These are phyloP conservation scores for Gnatocerus cornutus DNA, from an alignment of 2,888 invertebrate species.

Conservation along the genomic window DNA sequence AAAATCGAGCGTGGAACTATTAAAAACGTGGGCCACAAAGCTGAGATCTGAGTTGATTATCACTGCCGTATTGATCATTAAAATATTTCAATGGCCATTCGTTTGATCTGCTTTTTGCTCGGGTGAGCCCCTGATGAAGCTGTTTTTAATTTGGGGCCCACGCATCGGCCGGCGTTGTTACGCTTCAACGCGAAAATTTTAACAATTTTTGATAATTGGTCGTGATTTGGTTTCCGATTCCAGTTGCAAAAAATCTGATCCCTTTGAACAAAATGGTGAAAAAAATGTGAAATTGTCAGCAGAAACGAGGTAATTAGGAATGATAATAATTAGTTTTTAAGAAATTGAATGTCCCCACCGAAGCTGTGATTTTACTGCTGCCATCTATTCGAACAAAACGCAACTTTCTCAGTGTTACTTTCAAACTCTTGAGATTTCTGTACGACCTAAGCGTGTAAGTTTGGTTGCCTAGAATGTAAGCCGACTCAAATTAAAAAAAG, in stretches of 20 bases:
- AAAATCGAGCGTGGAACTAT: slow-evolving; percentile 30
- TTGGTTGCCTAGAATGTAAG: slow-evolving; percentile 32
- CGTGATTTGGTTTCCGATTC: no score
- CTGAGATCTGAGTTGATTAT: neutral
- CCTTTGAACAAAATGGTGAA: no score
- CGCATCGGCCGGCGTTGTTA: no score
- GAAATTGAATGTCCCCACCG: no score
- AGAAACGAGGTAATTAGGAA: no score
- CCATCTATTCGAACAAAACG: slow-evolving; percentile 17
- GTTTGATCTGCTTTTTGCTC: slow-evolving; percentile 13
- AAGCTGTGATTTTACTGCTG: slow-evolving; percentile 15
- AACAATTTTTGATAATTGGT: no score
- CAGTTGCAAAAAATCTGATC: no score
- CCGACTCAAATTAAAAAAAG: neutral
- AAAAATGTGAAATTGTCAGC: no score
- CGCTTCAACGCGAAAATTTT: no score
- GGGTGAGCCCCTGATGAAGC: neutral
- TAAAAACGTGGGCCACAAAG: slow-evolving; percentile 29
- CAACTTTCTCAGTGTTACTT: slow-evolving; percentile 9
- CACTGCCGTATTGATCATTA: slow-evolving; percentile 16
- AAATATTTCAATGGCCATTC: slow-evolving; percentile 3
- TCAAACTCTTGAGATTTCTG: slow-evolving; percentile 35
- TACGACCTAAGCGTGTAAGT: slow-evolving; percentile 21
- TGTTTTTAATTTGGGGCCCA: neutral
- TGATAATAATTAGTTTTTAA: no score